A percentile compares a stretch with the other conserved stretches of the same genome.
Conservation (phyloP, 2,113 vertebrate genomes). For the Coptodon rendalli region DNA sequence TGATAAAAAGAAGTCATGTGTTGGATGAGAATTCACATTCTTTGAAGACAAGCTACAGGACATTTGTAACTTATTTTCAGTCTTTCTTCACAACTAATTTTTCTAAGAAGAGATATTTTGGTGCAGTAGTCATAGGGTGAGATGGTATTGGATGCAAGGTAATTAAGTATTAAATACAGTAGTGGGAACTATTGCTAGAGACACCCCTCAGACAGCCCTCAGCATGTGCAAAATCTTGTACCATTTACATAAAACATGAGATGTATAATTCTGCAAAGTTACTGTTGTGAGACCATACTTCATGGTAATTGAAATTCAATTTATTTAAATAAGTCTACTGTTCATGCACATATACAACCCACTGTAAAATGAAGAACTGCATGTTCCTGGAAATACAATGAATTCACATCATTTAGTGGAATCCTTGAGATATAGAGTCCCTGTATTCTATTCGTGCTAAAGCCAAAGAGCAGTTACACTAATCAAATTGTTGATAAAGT, state of each 20-base stretch:
- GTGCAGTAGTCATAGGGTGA: constrained; percentile 6
- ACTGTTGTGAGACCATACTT: background rate
- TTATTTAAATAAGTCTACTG: background rate
- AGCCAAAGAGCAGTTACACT: background rate
- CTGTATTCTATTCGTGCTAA: background rate
- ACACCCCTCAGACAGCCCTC: background rate
- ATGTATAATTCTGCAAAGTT: background rate
- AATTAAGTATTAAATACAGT: constrained; percentile 38
- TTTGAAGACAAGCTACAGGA: constrained; percentile 45
- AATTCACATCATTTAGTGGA: background rate
- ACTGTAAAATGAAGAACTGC: background rate
- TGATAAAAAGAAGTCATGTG: constrained; percentile 48
- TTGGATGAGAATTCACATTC: constrained; percentile 47
- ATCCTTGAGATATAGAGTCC: background rate
- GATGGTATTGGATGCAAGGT: constrained; percentile 21
- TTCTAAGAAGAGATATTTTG: constrained; percentile 5
- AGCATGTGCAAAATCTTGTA: background rate
- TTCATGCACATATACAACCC: background rate
- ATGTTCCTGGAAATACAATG: background rate
- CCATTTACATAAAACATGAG: background rate
- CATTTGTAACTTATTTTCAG: constrained; percentile 37
- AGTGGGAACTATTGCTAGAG: background rate
- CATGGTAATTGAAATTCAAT: background rate
- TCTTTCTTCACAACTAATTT: constrained; percentile 29
- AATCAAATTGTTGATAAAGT: background rate